phyloP scores from a whole-genome alignment of 2,888 invertebrate species.

The Parnassius apollo region DNA sequence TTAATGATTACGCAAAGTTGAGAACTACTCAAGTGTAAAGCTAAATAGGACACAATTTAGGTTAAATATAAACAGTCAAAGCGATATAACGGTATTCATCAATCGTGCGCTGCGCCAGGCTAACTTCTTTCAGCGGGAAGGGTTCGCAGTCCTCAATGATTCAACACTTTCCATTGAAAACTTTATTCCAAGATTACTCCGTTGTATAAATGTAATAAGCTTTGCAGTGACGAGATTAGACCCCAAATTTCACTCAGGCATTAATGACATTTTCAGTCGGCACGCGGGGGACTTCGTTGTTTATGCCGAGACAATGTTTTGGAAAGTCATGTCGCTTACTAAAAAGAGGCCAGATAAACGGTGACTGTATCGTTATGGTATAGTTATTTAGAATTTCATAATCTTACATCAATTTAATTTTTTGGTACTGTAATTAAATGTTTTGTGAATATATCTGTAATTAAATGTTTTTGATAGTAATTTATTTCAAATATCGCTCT shows the following conservation, averaged over 20 bases:
- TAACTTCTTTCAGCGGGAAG: slow-evolving; percentile 68
- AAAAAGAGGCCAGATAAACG: slow-evolving; percentile 48
- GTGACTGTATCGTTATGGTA: slow-evolving; percentile 30
- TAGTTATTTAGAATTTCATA: background rate
- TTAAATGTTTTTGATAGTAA: too few relatives aligned
- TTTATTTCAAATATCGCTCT: too few relatives aligned
- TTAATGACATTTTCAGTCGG: slow-evolving; percentile 80
- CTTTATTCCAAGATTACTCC: slow-evolving; percentile 80
- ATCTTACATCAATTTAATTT: background rate
- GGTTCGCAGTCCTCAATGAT: slow-evolving; percentile 77
- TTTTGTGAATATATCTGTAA: background rate
- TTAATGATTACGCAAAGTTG: background rate
- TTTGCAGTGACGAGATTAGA: slow-evolving; percentile 79
- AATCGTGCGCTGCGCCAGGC: slow-evolving; percentile 40
- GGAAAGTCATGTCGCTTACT: slow-evolving; percentile 76
- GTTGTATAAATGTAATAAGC: slow-evolving; percentile 81
- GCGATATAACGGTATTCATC: slow-evolving; percentile 38
- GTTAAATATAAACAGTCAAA: slow-evolving; percentile 22
- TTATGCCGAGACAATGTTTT: slow-evolving; percentile 73
- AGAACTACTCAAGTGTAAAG: slow-evolving; percentile 13
- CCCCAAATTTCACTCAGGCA: slow-evolving; percentile 79
- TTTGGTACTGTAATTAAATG: background rate
- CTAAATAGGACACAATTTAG: slow-evolving; percentile 16
- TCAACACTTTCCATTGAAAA: slow-evolving; percentile 78
- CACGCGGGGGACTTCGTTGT: slow-evolving; percentile 62